A percentile compares a stretch with the other conserved stretches of the same genome.
phyloP scores from a whole-genome alignment of 2,888 invertebrate genomes.

The Drosophila setosimentum region DNA sequence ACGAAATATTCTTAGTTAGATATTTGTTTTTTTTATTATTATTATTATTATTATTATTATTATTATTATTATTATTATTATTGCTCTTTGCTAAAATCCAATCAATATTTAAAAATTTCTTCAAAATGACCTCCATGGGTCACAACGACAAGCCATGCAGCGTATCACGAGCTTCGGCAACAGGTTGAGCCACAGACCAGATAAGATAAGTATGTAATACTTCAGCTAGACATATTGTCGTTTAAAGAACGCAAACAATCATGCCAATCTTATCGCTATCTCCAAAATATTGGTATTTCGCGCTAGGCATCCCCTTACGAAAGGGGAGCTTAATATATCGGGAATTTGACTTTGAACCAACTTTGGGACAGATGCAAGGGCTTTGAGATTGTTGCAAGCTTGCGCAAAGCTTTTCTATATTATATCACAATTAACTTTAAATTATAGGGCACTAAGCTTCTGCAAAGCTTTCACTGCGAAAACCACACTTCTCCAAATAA shows the following conservation, averaged over 20 bases:
- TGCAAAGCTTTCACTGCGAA: background rate
- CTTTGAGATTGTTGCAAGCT: background rate
- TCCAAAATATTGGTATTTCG: constrained; percentile 7
- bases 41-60: background rate
- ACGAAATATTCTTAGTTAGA: constrained; percentile 19
- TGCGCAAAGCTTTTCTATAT: background rate
- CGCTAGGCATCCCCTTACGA: constrained; percentile 21
- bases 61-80: background rate
- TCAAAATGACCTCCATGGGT: constrained; percentile 64
- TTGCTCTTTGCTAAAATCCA: background rate
- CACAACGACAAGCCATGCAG: constrained; percentile 49
- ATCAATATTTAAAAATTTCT: constrained; percentile 12
- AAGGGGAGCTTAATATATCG: background rate
- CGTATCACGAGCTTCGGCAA: constrained; percentile 32
- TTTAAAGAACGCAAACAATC: background rate
- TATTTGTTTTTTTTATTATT: background rate
- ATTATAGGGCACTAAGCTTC: background rate
- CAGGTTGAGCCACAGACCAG: constrained; percentile 8
- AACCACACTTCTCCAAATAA: background rate
- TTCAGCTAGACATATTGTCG: background rate
- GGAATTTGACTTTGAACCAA: constrained; percentile 42
- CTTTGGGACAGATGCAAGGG: constrained; percentile 33
- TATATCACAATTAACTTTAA: background rate
- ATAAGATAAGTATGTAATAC: background rate
- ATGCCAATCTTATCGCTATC: constrained; percentile 15